Evolutionary conservation across 2,113 vertebrate species (phyloP).

Genomic region (Hymenochirus boettgeri): DNA sequence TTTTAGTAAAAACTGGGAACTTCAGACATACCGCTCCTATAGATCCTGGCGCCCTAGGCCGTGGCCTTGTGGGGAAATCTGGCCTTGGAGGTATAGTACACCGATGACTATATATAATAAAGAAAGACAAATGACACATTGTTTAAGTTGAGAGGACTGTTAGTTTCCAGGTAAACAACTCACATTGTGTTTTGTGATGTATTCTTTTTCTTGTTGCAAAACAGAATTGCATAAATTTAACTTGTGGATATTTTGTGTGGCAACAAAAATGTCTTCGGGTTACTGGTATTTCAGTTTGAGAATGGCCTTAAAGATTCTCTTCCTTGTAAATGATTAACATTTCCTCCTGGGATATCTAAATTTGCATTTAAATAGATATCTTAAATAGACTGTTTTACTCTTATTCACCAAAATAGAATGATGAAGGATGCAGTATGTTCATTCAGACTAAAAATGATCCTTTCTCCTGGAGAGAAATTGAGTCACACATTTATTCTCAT

Average conservation of each 20-base stretch:
- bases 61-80: too few species aligned
- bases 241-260: slow-evolving; percentile 11
- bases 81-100: too few species aligned
- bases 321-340: slow-evolving; percentile 62
- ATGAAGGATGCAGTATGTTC: slow-evolving; percentile 70
- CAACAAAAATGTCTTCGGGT: background rate
- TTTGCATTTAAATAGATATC: slow-evolving; percentile 78
- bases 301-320: slow-evolving; percentile 51
- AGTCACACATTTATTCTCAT: slow-evolving; percentile 70
- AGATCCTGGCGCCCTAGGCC: too few species aligned
- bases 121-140: too few species aligned
- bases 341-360: slow-evolving; percentile 61
- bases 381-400: slow-evolving; percentile 72
- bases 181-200: too few species aligned
- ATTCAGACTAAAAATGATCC: slow-evolving; percentile 68
- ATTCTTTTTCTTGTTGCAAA: background rate
- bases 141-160: too few species aligned
- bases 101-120: too few species aligned
- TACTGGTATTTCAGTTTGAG: slow-evolving; percentile 27
- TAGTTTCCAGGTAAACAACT: too few species aligned
- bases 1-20: too few species aligned
- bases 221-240: background rate
- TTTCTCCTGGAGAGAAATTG: slow-evolving; percentile 66
- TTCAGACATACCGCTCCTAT: too few species aligned
- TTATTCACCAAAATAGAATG: slow-evolving; percentile 65